Evolutionary conservation across 1,140 invertebrate species (phyloP).

Genomic region (Cardiocondyla obscurior): DNA sequence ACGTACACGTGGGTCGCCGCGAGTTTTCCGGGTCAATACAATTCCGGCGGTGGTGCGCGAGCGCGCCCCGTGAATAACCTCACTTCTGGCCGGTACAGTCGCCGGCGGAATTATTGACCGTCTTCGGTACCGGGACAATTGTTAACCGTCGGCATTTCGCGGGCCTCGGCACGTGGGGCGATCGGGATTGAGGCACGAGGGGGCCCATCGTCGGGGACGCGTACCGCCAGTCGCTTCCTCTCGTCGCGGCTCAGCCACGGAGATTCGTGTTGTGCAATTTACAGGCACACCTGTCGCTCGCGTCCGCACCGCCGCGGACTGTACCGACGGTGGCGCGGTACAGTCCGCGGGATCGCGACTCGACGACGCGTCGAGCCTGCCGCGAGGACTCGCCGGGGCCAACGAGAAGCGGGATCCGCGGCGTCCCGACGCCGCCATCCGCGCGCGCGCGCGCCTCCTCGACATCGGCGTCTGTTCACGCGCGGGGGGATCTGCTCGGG

Average conservation of each 20-base stretch:
- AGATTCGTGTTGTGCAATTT: not conserved
- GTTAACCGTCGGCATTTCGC: not conserved
- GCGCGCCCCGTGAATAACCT: conserved; percentile 36
- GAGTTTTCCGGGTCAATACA: conserved; percentile 63
- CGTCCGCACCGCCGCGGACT: conserved; percentile 62
- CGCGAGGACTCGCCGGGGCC: no score
- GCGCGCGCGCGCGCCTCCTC: not conserved
- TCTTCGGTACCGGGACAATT: not conserved
- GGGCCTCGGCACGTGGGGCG: not conserved
- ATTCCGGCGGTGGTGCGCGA: conserved; percentile 64
- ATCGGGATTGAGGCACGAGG: not conserved
- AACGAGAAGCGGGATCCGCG: not conserved
- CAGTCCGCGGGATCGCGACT: conserved; percentile 63
- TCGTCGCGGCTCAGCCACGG: no score
- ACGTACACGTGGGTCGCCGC: not conserved
- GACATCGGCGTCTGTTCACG: not conserved
- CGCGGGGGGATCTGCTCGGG: conserved; percentile 54
- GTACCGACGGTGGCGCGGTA: conserved; percentile 64
- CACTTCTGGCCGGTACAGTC: conserved; percentile 49
- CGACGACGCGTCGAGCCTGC: conserved; percentile 35
- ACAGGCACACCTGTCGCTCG: not conserved
- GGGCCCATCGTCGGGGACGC: not conserved
- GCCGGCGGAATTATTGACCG: conserved; percentile 57
- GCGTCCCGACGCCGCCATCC: not conserved
- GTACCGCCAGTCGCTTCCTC: not conserved